phyloP scores from a whole-genome alignment of 2,113 vertebrate genomes.

The Speoplatyrhinus poulsoni region DNA sequence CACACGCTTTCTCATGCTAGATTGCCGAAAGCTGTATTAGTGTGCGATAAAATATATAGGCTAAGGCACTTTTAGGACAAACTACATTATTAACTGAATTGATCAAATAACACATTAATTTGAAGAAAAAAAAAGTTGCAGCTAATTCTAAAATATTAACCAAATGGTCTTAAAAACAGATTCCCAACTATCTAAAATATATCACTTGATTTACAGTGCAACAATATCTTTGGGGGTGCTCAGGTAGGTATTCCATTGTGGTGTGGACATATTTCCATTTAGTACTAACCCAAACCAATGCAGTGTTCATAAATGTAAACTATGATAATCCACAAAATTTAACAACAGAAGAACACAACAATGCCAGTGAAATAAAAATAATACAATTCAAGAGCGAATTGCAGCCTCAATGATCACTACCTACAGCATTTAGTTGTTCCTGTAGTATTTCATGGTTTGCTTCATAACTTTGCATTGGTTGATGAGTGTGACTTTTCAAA shows the following conservation, averaged over 20 bases:
- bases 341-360: not conserved
- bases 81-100: not conserved
- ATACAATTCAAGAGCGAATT: not conserved
- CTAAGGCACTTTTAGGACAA: not conserved
- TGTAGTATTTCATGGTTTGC: slow-evolving; percentile 2
- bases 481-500: not conserved
- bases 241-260: slow-evolving; percentile 83
- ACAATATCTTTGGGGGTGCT: slow-evolving; percentile 93
- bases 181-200: slow-evolving; percentile 37
- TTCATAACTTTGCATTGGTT: slow-evolving; percentile 14
- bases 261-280: slow-evolving; percentile 34
- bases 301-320: slow-evolving; percentile 24
- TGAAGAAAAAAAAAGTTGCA: too few species aligned
- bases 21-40: slow-evolving; percentile 14
- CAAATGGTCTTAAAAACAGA: not conserved
- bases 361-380: not conserved
- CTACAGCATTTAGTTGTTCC: not conserved
- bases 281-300: slow-evolving; percentile 48
- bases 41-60: not conserved
- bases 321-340: not conserved
- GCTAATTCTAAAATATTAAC: not conserved
- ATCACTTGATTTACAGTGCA: slow-evolving; percentile 88
- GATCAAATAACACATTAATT: not conserved
- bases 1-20: slow-evolving; percentile 28
- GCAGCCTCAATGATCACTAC: not conserved